Base-by-base conservation (phyloP, 2,797 vertebrate genomes). In the Chiroxiphia lanceolata region DNA sequence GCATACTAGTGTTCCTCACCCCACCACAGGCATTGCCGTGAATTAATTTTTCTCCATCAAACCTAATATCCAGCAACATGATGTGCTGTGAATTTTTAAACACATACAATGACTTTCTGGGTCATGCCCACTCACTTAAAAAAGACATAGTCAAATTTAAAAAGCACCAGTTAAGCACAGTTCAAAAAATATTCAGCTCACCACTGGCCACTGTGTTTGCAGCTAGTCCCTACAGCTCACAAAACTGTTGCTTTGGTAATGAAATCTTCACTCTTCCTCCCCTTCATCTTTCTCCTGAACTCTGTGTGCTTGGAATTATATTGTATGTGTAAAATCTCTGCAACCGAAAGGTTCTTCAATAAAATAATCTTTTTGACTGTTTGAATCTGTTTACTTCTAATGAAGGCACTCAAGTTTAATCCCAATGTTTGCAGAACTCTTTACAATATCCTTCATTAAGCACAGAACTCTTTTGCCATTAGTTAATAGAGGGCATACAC, bases 11-110 rank as follows among this genome's bases (percentile, higher is more conserved):
- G n/a, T 38, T 79, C 54, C n/a, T 95, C 77, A 74, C 56, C 16
- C 31, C 64, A 79, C 54, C 40, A 51, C 6, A 72, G 79, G 17
- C 36, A 60, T 1, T 80, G 53, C 38, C 71, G 42, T 48, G 61
- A 87, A 83, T 89, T 57, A 50, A 53, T 83, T 87, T 65, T 92
- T 68, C 71, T 80, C 71, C 74, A 90, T 70, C 80, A 90, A 84
- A 74, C 19, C 70, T 65, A 76, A 60, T 63, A 88, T 36, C 26
- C 59, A 87, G 48, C 22, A 87, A 68, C 0, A 3, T 9, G 51
- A 70, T 38, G 45, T 67, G 63, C 45, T 63, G 13, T 64, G 56
- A 77, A 70, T 84, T 94, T 95, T 94, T 74, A 77, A 94, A 74
- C 16, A 18, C 13, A 7, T 53, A 38, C 8, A 81, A n/a, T 60